These are phyloP conservation scores for Oncorhynchus clarkii DNA, from an alignment of 2,113 vertebrate genomes.

Conservation along the genomic window DNA sequence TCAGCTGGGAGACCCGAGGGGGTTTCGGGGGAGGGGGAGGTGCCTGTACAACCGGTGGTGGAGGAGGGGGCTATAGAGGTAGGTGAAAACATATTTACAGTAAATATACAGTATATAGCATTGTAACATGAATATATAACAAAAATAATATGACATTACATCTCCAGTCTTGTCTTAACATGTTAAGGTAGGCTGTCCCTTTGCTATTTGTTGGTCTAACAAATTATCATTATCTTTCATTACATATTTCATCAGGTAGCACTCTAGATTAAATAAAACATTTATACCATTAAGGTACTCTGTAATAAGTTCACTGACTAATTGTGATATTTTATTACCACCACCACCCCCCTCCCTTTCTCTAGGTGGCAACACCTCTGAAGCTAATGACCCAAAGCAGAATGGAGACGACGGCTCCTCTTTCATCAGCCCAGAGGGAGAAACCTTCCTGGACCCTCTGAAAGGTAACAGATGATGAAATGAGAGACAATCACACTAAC, in stretches of 20 bases:
- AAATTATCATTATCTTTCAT: too few relatives aligned
- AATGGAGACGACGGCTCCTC: slow-evolving; percentile 95
- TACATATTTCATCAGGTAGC: too few relatives aligned
- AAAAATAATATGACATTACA: too few relatives aligned
- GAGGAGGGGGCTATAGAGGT: slow-evolving; percentile 98
- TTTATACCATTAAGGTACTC: neutral
- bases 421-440: slow-evolving; percentile 86
- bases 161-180: too few relatives aligned
- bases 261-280: too few relatives aligned
- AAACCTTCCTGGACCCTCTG: slow-evolving; percentile 84
- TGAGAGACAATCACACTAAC: too few relatives aligned
- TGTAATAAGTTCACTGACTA: too few relatives aligned
- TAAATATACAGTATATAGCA: too few relatives aligned
- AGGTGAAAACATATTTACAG: slow-evolving; percentile 46
- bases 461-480: slow-evolving; percentile 38
- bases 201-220: too few relatives aligned
- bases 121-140: too few relatives aligned
- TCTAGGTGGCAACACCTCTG: slow-evolving; percentile 86
- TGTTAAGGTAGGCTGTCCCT: too few relatives aligned
- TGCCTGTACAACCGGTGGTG: slow-evolving; percentile 92
- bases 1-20: slow-evolving; percentile 92
- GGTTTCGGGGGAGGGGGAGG: slow-evolving; percentile 97
- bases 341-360: slow-evolving; percentile 7
- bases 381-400: slow-evolving; percentile 82
- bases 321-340: neutral